These are phyloP conservation scores for Bombylius discolor DNA, from an alignment of 2,888 invertebrate species.

Conservation along the genomic window DNA sequence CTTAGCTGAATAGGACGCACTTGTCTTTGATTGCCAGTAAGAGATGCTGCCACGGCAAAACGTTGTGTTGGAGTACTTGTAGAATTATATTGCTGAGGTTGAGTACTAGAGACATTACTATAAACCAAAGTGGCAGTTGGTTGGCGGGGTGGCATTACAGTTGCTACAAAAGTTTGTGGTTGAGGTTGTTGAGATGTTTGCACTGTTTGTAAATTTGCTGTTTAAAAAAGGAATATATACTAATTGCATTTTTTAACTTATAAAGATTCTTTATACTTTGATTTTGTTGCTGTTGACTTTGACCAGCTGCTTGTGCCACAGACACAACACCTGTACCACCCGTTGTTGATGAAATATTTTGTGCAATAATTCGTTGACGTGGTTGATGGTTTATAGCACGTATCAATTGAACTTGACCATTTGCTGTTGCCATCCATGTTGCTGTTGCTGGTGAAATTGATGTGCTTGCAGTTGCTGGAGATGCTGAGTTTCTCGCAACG, in stretches of 20 bases:
- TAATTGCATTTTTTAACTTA: neutral
- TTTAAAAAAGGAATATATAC: neutral
- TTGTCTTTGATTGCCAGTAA: conserved; percentile 26
- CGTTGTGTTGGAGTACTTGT: conserved; percentile 19
- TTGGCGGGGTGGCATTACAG: conserved; percentile 31
- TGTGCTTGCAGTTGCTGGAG: conserved; percentile 29
- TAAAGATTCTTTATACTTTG: conserved; percentile 3
- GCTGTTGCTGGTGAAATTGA: conserved; percentile 32
- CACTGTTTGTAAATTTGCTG: neutral
- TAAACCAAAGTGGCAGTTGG: conserved; percentile 35
- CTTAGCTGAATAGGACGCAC: conserved; percentile 31
- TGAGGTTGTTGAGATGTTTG: conserved; percentile 18
- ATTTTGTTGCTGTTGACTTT: conserved; percentile 14
- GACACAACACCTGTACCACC: conserved; percentile 16
- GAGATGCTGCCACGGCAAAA: conserved; percentile 29
- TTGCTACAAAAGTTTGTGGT: conserved; percentile 32
- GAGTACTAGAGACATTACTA: conserved; percentile 27
- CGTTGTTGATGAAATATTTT: conserved; percentile 22
- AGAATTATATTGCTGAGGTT: conserved; percentile 30
- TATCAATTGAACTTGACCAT: conserved; percentile 31
- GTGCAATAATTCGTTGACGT: conserved; percentile 32
- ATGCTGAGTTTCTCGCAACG: conserved; percentile 23
- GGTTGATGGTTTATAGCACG: conserved; percentile 31
- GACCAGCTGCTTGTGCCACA: conserved; percentile 17
- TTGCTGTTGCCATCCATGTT: conserved; percentile 32